Percentiles rank a stretch among this genome's conserved stretches.
phyloP scores from a whole-genome alignment of 2,797 vertebrate species.

The Chelon auratus region DNA sequence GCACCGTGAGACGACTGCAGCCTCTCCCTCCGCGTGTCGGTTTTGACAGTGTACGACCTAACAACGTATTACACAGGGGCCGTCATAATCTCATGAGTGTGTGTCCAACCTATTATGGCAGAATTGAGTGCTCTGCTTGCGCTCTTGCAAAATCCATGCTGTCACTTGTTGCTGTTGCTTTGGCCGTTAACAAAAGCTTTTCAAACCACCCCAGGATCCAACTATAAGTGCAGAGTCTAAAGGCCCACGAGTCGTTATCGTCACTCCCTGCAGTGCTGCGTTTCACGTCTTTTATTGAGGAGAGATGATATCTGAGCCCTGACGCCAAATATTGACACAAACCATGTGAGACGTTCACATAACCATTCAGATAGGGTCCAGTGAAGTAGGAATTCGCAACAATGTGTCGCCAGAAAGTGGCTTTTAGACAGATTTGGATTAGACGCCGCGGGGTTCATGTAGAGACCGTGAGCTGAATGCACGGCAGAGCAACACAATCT shows the following conservation, averaged over 20 bases:
- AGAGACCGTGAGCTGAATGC: neutral
- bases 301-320: neutral
- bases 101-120: neutral
- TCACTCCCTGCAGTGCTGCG: conserved; percentile 1
- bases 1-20: neutral
- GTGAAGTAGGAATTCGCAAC: neutral
- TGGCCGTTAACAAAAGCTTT: neutral
- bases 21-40: neutral
- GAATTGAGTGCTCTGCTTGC: neutral
- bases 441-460: conserved; percentile 16
- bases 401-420: neutral
- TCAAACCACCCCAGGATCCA: neutral
- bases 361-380: neutral
- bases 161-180: neutral
- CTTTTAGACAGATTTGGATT: conserved; percentile 1
- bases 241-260: neutral
- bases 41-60: neutral
- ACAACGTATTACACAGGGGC: neutral
- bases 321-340: neutral
- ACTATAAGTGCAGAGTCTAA: neutral
- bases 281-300: neutral
- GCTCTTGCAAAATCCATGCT: neutral
- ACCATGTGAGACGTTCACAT: neutral
- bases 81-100: neutral
- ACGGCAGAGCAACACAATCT: conserved; percentile 3